Evolutionary conservation across 2,888 invertebrate species (phyloP), one percentile per base, ranked within the genome.

Genomic region (Rosalia funebris): DNA sequence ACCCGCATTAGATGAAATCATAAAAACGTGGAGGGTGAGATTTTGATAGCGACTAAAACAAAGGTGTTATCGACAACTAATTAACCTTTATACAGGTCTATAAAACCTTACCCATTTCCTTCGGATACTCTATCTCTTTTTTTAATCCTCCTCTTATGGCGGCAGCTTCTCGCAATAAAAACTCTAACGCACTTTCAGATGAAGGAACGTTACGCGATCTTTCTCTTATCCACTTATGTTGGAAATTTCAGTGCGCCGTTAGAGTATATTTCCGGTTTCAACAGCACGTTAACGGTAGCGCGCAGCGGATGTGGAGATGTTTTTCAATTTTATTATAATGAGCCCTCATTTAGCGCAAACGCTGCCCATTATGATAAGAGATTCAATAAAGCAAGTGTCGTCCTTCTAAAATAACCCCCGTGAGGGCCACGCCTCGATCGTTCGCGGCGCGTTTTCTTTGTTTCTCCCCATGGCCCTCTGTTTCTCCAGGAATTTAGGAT

Each of bases 281-380:
- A 39, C 20, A 14, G 20, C 39, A 12, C 16, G 36, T 36, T 44
- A 12, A 42, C n/a, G n/a, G n/a, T n/a, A n/a, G n/a, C n/a, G n/a
- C 45, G 46, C 53, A 53, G 63, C 67, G 66, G 69, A 70, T 66
- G 71, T 65, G 61, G 67, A 65, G 72, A 71, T 71, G 74, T 75
- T 76, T 77, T 76, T 71, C 74, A 74, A 76, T 77, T 75, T 76
- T 77, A 76, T 75, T 76, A 75, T 76, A 77, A 77, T 74, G 76
- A 75, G 74, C 62, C 53, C 76, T 75, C 77, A 72, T 77, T 76
- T 77, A 71, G 68, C 68, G 69, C 73, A 74, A 75, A 73, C 74
- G 74, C 70, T 68, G 62, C 71, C 73, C 74, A 75, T 77, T 77
- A 77, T 70, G 76, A 76, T 75, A 76, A 73, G 75, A 73, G 72